phyloP scores from a whole-genome alignment of 2,113 vertebrate genomes.

The Panthera uncia region DNA sequence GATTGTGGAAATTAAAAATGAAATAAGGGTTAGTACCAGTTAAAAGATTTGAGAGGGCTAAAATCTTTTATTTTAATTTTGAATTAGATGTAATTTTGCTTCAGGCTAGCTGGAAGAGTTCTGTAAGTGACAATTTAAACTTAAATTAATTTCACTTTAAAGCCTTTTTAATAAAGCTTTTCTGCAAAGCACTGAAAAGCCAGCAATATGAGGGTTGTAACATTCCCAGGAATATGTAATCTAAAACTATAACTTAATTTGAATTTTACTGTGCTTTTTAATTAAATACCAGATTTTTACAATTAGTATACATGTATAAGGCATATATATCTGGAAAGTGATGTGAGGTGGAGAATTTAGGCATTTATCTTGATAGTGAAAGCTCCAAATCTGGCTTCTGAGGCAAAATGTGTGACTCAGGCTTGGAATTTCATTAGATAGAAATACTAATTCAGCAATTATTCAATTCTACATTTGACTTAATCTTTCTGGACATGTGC shows the following conservation, averaged over 20 bases:
- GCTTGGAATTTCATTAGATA: slow-evolving; percentile 47
- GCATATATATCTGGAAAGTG: slow-evolving; percentile 5
- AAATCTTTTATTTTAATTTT: slow-evolving; percentile 67
- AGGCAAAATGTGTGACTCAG: background rate
- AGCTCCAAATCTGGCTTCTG: background rate
- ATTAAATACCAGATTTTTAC: slow-evolving; percentile 67
- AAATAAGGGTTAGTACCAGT: slow-evolving; percentile 50
- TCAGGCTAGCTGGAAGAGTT: slow-evolving; percentile 63
- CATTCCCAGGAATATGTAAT: slow-evolving; percentile 56
- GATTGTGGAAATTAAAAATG: slow-evolving; percentile 68
- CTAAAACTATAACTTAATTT: slow-evolving; percentile 61
- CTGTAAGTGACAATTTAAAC: slow-evolving; percentile 71
- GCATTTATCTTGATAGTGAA: slow-evolving; percentile 27
- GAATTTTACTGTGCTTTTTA: slow-evolving; percentile 66
- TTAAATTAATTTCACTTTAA: slow-evolving; percentile 78
- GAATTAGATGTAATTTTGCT: slow-evolving; percentile 70
- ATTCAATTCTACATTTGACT: slow-evolving; percentile 24
- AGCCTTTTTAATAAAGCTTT: slow-evolving; percentile 70
- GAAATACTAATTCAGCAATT: slow-evolving; percentile 46
- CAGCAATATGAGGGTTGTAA: slow-evolving; percentile 7
- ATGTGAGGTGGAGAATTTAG: background rate
- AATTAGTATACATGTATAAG: slow-evolving; percentile 39
- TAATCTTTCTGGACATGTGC: background rate
- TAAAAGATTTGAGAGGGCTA: slow-evolving; percentile 56
- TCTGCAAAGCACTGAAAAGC: slow-evolving; percentile 55